Evolutionary conservation across 2,888 invertebrate genomes (phyloP).

Genomic region (Harpalus rubripes): DNA sequence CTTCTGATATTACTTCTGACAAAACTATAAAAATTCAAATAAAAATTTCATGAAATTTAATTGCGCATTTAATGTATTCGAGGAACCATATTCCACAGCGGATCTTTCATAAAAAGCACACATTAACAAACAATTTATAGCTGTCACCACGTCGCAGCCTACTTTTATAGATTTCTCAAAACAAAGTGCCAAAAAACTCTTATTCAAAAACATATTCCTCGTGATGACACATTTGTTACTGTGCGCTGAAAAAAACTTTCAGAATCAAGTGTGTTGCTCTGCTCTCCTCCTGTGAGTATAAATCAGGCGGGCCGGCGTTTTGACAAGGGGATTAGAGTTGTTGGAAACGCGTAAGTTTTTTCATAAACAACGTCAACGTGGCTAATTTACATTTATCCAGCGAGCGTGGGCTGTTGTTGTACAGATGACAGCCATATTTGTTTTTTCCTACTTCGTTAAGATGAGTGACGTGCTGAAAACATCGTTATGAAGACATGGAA

Average conservation of each 20-base stretch:
- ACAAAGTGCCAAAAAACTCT: constrained; percentile 26
- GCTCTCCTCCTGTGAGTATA: not conserved
- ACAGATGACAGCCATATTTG: constrained; percentile 56
- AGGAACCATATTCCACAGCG: not conserved
- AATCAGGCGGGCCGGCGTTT: constrained; percentile 15
- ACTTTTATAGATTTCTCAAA: constrained; percentile 25
- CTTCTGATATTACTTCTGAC: no score
- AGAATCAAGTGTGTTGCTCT: not conserved
- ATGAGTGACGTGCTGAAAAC: constrained; percentile 38
- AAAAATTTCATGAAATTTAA: no score
- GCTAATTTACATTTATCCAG: constrained; percentile 54
- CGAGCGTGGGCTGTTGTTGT: constrained; percentile 8
- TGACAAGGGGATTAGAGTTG: constrained; percentile 43
- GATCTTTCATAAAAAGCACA: not conserved
- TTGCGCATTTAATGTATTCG: no score
- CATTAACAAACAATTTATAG: constrained; percentile 26
- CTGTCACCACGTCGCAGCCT: not conserved
- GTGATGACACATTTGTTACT: constrained; percentile 39
- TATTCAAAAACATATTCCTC: constrained; percentile 19
- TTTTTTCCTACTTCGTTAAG: constrained; percentile 50
- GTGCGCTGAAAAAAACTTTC: constrained; percentile 6
- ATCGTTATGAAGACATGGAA: constrained; percentile 11
- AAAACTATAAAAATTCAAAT: no score
- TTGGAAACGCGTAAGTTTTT: constrained; percentile 37
- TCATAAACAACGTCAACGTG: constrained; percentile 51